Percentiles rank a stretch among this genome's conserved stretches.
Conservation (phyloP, 2,797 vertebrate species). For the Champsocephalus gunnari region DNA sequence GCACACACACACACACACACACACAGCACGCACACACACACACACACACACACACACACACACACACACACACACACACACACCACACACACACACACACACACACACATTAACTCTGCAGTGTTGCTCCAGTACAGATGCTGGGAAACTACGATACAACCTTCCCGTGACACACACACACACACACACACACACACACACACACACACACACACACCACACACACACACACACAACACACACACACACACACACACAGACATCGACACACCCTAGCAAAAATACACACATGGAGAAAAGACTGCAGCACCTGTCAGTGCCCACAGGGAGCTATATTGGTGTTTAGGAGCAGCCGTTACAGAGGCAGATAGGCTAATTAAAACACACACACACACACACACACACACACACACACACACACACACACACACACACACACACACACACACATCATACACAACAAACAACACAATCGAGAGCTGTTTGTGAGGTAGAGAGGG, state of each 20-base stretch:
- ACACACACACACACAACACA: conserved; percentile 29
- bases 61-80: no score
- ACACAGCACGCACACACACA: no score
- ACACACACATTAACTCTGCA: no score
- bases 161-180: conserved; percentile 19
- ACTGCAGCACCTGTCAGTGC: conserved; percentile 52
- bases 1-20: no score
- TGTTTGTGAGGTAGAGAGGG: background rate
- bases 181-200: conserved; percentile 31
- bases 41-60: no score
- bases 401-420: conserved; percentile 17
- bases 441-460: conserved; percentile 2
- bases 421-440: conserved; percentile 24
- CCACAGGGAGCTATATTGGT: conserved; percentile 44
- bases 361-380: conserved; percentile 63
- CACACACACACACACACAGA: conserved; percentile 13
- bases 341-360: conserved; percentile 58
- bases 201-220: conserved; percentile 40
- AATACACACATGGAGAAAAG: conserved; percentile 22
- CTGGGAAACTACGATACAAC: conserved; percentile 30
- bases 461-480: conserved; percentile 16
- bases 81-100: background rate
- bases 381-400: conserved; percentile 20
- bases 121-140: conserved; percentile 11
- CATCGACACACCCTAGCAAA: conserved; percentile 13